These are phyloP conservation scores for Oreochromis spilurus DNA, from an alignment of 2,113 vertebrate species.

Conservation along the genomic window DNA sequence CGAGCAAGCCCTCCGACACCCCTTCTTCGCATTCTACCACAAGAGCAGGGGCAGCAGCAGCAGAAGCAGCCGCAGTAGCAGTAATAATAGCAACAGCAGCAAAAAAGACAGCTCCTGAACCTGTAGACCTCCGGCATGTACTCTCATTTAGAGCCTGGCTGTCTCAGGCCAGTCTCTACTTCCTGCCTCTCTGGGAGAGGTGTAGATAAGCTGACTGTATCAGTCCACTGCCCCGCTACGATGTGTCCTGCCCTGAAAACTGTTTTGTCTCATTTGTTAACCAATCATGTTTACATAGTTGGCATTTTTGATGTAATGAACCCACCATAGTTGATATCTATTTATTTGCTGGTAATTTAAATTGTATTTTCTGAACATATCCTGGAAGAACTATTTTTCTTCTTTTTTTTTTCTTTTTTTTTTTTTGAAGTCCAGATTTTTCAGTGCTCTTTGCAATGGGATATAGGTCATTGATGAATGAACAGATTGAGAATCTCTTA, in stretches of 20 bases:
- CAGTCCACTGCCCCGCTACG: conserved; percentile 74
- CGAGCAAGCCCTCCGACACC: conserved; percentile 86
- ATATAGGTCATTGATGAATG: background rate
- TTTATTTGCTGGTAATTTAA: conserved; percentile 44
- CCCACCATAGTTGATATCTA: background rate
- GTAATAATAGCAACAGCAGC: conserved; percentile 30
- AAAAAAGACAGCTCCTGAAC: conserved; percentile 24
- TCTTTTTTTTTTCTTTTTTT: background rate
- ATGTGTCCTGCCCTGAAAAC: background rate
- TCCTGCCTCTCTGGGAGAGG: conserved; percentile 78
- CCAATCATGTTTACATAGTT: background rate
- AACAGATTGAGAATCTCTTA: background rate
- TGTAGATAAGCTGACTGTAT: conserved; percentile 80
- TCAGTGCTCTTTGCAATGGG: background rate
- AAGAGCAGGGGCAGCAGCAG: conserved; percentile 33
- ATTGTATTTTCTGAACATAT: background rate
- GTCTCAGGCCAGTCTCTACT: background rate
- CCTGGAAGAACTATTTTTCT: background rate
- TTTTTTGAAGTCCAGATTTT: background rate
- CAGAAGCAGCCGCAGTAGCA: background rate
- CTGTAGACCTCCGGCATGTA: background rate
- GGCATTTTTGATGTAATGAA: background rate
- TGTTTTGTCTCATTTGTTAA: background rate
- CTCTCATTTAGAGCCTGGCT: background rate
- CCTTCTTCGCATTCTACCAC: conserved; percentile 81